Percentiles rank a stretch among this genome's conserved stretches.
phyloP scores from a whole-genome alignment of 2,888 invertebrate genomes.

The Vanessa cardui region DNA sequence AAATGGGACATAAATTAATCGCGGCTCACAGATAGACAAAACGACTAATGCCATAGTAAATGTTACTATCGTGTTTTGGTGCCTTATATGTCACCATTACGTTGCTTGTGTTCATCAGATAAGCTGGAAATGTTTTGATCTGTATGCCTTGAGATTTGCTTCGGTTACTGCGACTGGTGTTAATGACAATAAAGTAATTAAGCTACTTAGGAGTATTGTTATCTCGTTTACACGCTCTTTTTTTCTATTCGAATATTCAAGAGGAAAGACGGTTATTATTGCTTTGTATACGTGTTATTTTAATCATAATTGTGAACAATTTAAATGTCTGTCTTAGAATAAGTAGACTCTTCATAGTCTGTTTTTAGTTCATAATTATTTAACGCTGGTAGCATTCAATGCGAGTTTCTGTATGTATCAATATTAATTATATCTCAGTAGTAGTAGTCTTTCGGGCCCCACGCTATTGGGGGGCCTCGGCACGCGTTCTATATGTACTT shows the following conservation, averaged over 20 bases:
- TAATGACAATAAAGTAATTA: conserved; percentile 29
- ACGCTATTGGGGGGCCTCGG: too few relatives aligned
- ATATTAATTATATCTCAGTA: too few relatives aligned
- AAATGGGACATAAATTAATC: conserved; percentile 77
- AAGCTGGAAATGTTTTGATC: conserved; percentile 40
- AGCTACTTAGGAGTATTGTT: conserved; percentile 19
- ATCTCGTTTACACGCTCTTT: neutral
- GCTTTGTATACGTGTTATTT: too few relatives aligned
- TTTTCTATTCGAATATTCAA: neutral
- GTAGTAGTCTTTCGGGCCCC: too few relatives aligned
- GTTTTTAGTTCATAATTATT: too few relatives aligned
- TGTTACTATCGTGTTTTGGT: conserved; percentile 70
- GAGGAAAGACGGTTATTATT: too few relatives aligned
- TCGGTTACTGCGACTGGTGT: conserved; percentile 33
- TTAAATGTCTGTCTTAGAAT: too few relatives aligned
- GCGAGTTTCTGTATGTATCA: too few relatives aligned
- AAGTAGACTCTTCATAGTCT: too few relatives aligned
- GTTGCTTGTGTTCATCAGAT: conserved; percentile 56
- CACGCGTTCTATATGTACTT: too few relatives aligned
- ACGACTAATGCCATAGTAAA: conserved; percentile 72
- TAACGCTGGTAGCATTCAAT: too few relatives aligned
- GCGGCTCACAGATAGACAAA: conserved; percentile 74
- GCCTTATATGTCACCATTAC: conserved; percentile 62
- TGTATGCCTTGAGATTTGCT: conserved; percentile 36
- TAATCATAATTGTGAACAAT: too few relatives aligned